A percentile compares a stretch with the other conserved stretches of the same genome.
Conservation (phyloP, 2,888 invertebrate genomes). For the Mechanitis mazaeus region DNA sequence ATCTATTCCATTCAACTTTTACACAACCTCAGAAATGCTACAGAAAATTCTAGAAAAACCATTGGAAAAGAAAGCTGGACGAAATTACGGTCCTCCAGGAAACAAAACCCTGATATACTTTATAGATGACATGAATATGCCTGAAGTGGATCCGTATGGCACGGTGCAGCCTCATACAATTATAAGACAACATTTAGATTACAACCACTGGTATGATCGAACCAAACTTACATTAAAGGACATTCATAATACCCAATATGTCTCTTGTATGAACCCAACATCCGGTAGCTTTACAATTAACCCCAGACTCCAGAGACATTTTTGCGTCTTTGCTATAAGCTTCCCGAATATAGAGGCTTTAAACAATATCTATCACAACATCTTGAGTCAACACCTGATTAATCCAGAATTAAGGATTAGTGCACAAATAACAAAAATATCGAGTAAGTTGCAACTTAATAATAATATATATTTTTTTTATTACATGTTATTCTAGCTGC, state of each 20-base stretch:
- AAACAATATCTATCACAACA: conserved; percentile 91
- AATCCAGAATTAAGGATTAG: conserved; percentile 89
- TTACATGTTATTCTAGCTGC: no score
- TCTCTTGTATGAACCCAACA: conserved; percentile 98
- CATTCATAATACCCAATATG: conserved; percentile 97
- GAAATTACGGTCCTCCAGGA: conserved; percentile 97
- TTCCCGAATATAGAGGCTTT: conserved; percentile 89
- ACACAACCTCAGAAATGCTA: conserved; percentile 95
- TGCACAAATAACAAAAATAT: conserved; percentile 80
- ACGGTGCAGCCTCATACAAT: conserved; percentile 98
- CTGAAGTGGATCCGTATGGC: conserved; percentile 91
- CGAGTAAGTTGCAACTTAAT: conserved; percentile 49
- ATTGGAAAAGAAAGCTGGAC: conserved; percentile 95
- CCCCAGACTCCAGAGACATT: conserved; percentile 93
- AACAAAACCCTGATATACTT: conserved; percentile 95
- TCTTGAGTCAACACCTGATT: conserved; percentile 89
- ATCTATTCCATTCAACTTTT: conserved; percentile 97
- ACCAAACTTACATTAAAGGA: conserved; percentile 93
- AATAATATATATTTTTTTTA: background rate
- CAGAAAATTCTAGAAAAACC: conserved; percentile 96
- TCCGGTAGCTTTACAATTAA: conserved; percentile 98
- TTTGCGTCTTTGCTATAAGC: conserved; percentile 91
- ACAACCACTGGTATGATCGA: conserved; percentile 93
- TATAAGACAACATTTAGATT: conserved; percentile 96
- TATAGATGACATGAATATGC: conserved; percentile 99